Conservation (phyloP, 2,888 invertebrate species). For the Ichneumon xanthorius region DNA sequence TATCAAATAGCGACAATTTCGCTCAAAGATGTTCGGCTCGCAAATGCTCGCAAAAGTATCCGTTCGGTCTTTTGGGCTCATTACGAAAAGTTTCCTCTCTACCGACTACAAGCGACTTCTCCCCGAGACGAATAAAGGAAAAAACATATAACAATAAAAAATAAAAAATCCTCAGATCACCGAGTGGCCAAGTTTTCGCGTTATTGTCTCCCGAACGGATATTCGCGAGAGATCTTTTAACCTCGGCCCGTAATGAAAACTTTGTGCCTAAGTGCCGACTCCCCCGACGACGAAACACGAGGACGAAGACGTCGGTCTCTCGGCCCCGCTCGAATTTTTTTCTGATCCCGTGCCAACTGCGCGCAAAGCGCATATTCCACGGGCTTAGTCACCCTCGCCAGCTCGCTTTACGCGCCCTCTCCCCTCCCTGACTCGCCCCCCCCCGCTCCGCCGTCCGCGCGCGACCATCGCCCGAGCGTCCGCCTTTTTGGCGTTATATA, state of each 20-base stretch:
- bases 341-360: slow-evolving; percentile 81
- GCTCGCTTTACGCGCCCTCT: slow-evolving; percentile 34
- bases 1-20: too few species aligned
- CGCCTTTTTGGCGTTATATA: slow-evolving; percentile 59
- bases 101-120: too few species aligned
- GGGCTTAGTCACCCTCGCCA: slow-evolving; percentile 68
- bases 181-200: neutral
- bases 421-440: slow-evolving; percentile 8
- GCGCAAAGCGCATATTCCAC: slow-evolving; percentile 76
- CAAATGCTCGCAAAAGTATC: too few species aligned
- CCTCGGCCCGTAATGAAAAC: slow-evolving; percentile 11
- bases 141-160: too few species aligned
- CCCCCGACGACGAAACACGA: slow-evolving; percentile 18
- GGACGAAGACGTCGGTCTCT: slow-evolving; percentile 51
- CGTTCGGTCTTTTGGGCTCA: too few species aligned
- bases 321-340: slow-evolving; percentile 65
- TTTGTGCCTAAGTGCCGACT: slow-evolving; percentile 27
- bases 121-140: too few species aligned
- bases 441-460: neutral
- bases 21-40: too few species aligned
- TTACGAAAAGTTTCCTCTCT: too few species aligned
- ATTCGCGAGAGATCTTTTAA: slow-evolving; percentile 3
- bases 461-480: slow-evolving; percentile 30
- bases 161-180: too few species aligned
- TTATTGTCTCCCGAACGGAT: neutral